Conservation (phyloP, 1,140 invertebrate genomes). For the Drosophila oshimai region DNA sequence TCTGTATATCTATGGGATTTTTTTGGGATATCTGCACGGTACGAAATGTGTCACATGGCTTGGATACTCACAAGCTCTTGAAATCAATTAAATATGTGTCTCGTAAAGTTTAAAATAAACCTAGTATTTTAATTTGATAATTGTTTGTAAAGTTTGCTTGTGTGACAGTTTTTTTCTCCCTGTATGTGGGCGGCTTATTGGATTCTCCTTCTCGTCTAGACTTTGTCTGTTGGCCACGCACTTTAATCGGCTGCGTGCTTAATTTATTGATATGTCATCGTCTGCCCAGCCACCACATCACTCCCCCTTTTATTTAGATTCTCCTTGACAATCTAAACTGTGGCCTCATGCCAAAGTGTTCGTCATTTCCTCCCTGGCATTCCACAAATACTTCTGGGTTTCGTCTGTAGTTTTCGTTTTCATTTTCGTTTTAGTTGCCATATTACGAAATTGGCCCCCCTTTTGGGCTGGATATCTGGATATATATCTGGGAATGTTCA, state of each 20-base stretch:
- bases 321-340: slow-evolving; percentile 43
- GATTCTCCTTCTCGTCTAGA: slow-evolving; percentile 52
- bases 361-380: slow-evolving; percentile 39
- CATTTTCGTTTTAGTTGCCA: slow-evolving; percentile 22
- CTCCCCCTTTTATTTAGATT: slow-evolving; percentile 12
- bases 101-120: too few relatives aligned
- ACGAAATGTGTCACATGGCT: neutral
- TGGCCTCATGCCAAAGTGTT: slow-evolving; percentile 35
- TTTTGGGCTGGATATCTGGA: neutral
- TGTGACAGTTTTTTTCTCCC: neutral
- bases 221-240: slow-evolving; percentile 37
- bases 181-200: slow-evolving; percentile 10
- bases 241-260: slow-evolving; percentile 68
- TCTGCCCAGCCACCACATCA: slow-evolving; percentile 6
- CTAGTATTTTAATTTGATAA: too few relatives aligned
- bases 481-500: slow-evolving; percentile 20
- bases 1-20: neutral
- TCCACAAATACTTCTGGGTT: slow-evolving; percentile 32
- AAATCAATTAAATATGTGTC: too few relatives aligned
- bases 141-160: neutral
- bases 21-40: neutral
- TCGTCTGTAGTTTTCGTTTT: slow-evolving; percentile 12
- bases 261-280: slow-evolving; percentile 76
- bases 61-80: too few relatives aligned
- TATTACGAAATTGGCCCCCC: slow-evolving; percentile 44